phyloP scores from a whole-genome alignment of 2,888 invertebrate genomes.

The Platycnemis pennipes region DNA sequence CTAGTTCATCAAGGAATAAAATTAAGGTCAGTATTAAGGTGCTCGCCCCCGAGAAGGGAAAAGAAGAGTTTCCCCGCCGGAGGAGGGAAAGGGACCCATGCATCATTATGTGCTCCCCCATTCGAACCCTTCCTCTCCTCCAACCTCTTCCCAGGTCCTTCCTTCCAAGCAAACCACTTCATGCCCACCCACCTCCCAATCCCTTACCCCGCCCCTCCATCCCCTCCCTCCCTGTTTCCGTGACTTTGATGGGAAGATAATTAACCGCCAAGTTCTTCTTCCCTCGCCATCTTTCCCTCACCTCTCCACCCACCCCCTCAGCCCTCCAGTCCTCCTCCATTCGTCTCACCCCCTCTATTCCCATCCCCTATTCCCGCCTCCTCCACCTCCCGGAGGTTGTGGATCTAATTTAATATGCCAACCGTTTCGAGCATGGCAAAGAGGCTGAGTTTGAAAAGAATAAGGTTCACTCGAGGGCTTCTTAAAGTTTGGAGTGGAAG shows the following conservation, averaged over 20 bases:
- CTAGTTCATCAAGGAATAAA: slow-evolving; percentile 32
- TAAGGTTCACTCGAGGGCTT: slow-evolving; percentile 31
- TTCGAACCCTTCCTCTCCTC: slow-evolving; percentile 13
- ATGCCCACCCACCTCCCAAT: neutral
- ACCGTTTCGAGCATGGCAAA: slow-evolving; percentile 61
- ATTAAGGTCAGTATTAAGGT: slow-evolving; percentile 58
- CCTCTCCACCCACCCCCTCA: neutral
- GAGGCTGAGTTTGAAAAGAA: slow-evolving; percentile 61
- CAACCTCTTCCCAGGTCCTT: neutral
- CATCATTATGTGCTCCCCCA: slow-evolving; percentile 50
- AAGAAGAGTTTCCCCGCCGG: slow-evolving; percentile 29
- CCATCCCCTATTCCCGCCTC: neutral
- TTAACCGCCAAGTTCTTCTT: slow-evolving; percentile 69
- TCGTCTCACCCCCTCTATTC: slow-evolving; percentile 2
- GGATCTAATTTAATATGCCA: slow-evolving; percentile 67
- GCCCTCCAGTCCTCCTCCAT: neutral
- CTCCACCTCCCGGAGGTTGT: neutral
- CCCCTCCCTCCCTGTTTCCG: neutral
- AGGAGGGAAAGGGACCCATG: slow-evolving; percentile 53
- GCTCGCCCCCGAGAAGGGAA: slow-evolving; percentile 20
- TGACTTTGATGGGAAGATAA: slow-evolving; percentile 69
- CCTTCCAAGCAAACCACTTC: neutral
- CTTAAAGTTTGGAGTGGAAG: slow-evolving; percentile 27
- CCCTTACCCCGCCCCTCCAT: neutral
- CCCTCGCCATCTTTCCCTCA: neutral